Evolutionary conservation across 1,140 invertebrate species (phyloP).

Genomic region (Oncopodura yosiiana): DNA sequence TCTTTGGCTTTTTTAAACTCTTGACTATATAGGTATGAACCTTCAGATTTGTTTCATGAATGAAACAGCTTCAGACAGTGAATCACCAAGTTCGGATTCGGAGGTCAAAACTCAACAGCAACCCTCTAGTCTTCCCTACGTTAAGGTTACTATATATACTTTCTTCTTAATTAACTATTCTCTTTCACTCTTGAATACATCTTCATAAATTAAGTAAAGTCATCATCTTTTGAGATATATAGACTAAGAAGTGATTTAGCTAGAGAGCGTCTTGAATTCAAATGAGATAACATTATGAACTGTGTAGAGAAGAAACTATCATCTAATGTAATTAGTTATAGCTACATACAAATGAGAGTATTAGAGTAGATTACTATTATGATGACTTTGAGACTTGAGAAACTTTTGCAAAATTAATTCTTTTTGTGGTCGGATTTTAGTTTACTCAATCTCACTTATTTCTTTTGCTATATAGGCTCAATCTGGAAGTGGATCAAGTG

Average conservation of each 20-base stretch:
- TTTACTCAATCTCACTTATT: too few relatives aligned
- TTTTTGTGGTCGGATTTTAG: too few relatives aligned
- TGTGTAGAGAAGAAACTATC: too few relatives aligned
- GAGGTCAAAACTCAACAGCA: slow-evolving; percentile 28
- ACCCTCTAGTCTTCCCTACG: slow-evolving; percentile 32
- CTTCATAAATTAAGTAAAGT: background rate
- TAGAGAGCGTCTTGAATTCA: too few relatives aligned
- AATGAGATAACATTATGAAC: too few relatives aligned
- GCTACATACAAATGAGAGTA: too few relatives aligned
- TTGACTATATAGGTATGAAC: slow-evolving; percentile 61
- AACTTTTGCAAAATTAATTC: too few relatives aligned
- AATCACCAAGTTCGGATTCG: slow-evolving; percentile 35
- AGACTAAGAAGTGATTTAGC: background rate
- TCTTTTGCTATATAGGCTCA: too few relatives aligned
- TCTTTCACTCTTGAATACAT: background rate
- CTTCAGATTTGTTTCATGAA: slow-evolving; percentile 93
- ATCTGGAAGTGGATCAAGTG: slow-evolving; percentile 15
- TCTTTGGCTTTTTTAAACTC: too few relatives aligned
- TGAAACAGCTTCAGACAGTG: slow-evolving; percentile 66
- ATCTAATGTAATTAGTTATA: too few relatives aligned
- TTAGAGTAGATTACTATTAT: too few relatives aligned
- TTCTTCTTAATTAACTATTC: background rate
- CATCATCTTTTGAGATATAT: background rate
- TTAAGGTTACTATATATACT: slow-evolving; percentile 9
- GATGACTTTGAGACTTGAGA: too few relatives aligned